Base-by-base conservation (phyloP, 1,140 invertebrate species). In the Pseudomyrmex sp. region DNA sequence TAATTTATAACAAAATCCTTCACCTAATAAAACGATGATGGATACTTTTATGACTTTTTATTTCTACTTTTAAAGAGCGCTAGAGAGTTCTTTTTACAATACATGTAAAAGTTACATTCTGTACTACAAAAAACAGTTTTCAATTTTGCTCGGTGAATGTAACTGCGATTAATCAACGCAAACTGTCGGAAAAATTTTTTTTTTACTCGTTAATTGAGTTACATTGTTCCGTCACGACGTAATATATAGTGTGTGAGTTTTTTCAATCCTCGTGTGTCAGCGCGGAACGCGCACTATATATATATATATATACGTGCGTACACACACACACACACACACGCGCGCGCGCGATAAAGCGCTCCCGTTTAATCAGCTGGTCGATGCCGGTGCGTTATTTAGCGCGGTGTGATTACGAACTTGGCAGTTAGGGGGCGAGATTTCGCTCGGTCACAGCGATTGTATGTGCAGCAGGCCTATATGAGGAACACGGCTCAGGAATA, bases 381-480 rank as follows among this genome's bases (percentile, higher is more conserved):
- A 62, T 50, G 4, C 68, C 66, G 35, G 68, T 84, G 85, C 86
- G 86, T 87, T 87, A 87, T 87, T 87, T 87, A 86, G 82, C 80
- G 66, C 70, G 70, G 68, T 82, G 80, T 87, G 86, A 87, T 87
- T 87, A 87, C 86, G 68, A 65, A 86, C 80, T 70, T 69, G 86
- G 72, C 73, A 87, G 85, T 84, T 83, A 70, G 85, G 35, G 35
- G 63, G 26, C 18, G 77, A 82, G 56, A 82, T 59, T 72, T 85
- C 87, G 80, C 70, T 72, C 74, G 80, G 86, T 87, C 75, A 87
- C 80, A 86, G 85, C 63, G 86, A 87, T 87, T 87, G 86, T 83
- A 56, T 63, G 85, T 74, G 35, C 35, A 35, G 35, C 35, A 35
- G 59, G 85, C 18, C 44, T 59, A 15, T 72, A 70, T 50, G 76